A percentile compares a stretch with the other conserved stretches of the same genome.
Conservation (phyloP, 2,797 vertebrate species). For the Pantherophis vulpinus region DNA sequence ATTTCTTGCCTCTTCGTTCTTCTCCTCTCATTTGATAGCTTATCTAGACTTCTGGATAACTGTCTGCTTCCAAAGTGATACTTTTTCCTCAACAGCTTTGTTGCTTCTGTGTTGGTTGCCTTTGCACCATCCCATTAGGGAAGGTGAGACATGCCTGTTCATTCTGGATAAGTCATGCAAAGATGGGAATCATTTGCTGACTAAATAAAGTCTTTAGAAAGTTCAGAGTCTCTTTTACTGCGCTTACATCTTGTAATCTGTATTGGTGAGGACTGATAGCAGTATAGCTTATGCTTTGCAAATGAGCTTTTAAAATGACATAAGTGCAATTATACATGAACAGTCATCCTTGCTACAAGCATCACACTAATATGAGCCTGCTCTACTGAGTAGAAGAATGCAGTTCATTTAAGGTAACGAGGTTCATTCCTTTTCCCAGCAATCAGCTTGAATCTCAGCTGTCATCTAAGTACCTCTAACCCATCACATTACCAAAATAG, state of each 20-base stretch:
- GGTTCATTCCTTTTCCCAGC: constrained; percentile 62
- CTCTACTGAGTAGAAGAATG: constrained; percentile 55
- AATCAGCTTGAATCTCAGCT: constrained; percentile 60
- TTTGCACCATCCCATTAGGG: constrained; percentile 38
- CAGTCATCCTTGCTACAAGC: constrained; percentile 54
- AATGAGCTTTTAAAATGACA: constrained; percentile 43
- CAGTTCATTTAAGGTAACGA: constrained; percentile 71
- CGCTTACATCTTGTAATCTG: constrained; percentile 41
- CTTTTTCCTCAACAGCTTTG: constrained; percentile 48
- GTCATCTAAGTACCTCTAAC: constrained; percentile 62
- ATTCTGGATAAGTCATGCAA: background rate
- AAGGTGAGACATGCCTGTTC: constrained; percentile 39
- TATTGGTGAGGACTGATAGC: constrained; percentile 34
- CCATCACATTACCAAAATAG: constrained; percentile 71
- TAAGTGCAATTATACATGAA: constrained; percentile 60
- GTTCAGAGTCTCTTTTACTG: constrained; percentile 33
- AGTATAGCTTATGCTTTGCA: constrained; percentile 43
- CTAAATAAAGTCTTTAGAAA: constrained; percentile 49
- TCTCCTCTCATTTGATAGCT: constrained; percentile 29
- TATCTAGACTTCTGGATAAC: constrained; percentile 35
- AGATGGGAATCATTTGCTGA: constrained; percentile 10
- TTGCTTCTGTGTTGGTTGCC: constrained; percentile 37
- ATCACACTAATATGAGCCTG: constrained; percentile 44
- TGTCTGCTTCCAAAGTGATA: constrained; percentile 36
- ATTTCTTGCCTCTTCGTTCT: background rate